Evolutionary conservation across 2,797 vertebrate genomes (phyloP).

Genomic region (Erpetoichthys calabaricus): DNA sequence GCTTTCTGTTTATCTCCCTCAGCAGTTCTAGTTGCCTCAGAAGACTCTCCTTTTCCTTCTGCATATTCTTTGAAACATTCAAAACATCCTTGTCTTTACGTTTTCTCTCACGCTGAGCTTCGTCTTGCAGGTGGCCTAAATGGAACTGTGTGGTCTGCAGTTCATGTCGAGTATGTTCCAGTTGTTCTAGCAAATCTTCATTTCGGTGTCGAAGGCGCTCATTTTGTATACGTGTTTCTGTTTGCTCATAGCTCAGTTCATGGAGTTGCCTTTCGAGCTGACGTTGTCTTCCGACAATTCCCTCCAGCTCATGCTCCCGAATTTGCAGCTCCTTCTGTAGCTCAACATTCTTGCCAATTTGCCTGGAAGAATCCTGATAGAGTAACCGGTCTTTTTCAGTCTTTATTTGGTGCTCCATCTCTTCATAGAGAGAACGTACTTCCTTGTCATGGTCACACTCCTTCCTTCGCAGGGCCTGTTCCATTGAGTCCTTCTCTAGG

Average conservation of each 20-base stretch:
- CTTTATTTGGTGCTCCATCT: slow-evolving; percentile 78
- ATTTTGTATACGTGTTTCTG: slow-evolving; percentile 59
- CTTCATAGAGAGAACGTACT: slow-evolving; percentile 77
- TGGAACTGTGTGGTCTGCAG: slow-evolving; percentile 54
- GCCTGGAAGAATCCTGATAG: slow-evolving; percentile 56
- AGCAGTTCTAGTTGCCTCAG: slow-evolving; percentile 80
- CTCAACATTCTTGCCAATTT: slow-evolving; percentile 48
- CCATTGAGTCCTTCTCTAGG: slow-evolving; percentile 69
- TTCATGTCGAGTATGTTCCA: slow-evolving; percentile 63
- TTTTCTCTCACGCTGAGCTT: slow-evolving; percentile 41
- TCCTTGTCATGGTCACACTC: slow-evolving; percentile 76
- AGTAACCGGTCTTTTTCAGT: slow-evolving; percentile 56
- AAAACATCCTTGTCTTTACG: slow-evolving; percentile 66
- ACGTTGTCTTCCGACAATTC: slow-evolving; percentile 54
- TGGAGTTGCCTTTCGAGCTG: slow-evolving; percentile 71
- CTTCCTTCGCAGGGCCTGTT: slow-evolving; percentile 68
- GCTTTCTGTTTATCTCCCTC: slow-evolving; percentile 87
- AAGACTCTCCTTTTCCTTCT: slow-evolving; percentile 87
- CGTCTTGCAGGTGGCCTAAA: slow-evolving; percentile 41
- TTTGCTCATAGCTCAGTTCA: slow-evolving; percentile 51
- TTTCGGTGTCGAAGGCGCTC: slow-evolving; percentile 59
- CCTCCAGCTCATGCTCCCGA: slow-evolving; percentile 76
- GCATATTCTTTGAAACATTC: slow-evolving; percentile 83
- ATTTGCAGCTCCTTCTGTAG: slow-evolving; percentile 63
- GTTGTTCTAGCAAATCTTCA: slow-evolving; percentile 60